A percentile compares a stretch with the other conserved stretches of the same genome.
phyloP scores from a whole-genome alignment of 2,113 vertebrate species.

The Semnornis frantzii region DNA sequence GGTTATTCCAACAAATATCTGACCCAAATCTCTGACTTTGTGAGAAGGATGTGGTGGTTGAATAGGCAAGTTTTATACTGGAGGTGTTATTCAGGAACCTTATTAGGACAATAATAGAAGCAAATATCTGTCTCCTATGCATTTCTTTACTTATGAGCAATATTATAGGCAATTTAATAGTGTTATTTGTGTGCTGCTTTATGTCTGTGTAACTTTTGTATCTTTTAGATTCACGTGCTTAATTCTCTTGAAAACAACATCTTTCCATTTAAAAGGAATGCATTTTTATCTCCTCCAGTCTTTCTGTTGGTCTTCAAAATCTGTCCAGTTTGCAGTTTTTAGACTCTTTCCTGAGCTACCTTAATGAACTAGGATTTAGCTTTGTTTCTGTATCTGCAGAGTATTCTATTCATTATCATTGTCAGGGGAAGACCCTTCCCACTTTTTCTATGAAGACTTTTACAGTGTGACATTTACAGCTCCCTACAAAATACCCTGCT shows the following conservation, averaged over 20 bases:
- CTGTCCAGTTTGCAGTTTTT: neutral
- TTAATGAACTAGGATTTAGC: neutral
- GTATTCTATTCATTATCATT: neutral
- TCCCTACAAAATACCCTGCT: neutral
- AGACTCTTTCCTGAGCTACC: neutral
- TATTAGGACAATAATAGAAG: neutral
- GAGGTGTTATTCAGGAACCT: neutral
- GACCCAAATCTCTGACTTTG: neutral
- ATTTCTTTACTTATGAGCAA: neutral
- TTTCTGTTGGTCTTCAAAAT: constrained; percentile 17
- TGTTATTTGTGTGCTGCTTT: neutral
- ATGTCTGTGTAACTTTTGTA: neutral
- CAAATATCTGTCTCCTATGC: neutral
- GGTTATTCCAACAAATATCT: neutral
- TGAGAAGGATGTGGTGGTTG: neutral
- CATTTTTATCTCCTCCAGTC: neutral
- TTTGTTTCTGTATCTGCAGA: constrained; percentile 1
- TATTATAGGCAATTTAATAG: neutral
- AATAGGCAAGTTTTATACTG: neutral
- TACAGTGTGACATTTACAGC: neutral
- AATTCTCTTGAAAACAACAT: neutral
- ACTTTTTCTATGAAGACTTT: neutral
- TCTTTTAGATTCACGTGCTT: neutral
- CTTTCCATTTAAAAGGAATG: neutral
- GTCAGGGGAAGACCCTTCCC: neutral